These are phyloP conservation scores for Drosophila miranda DNA, from an alignment of 1,140 invertebrate genomes.

Conservation along the genomic window DNA sequence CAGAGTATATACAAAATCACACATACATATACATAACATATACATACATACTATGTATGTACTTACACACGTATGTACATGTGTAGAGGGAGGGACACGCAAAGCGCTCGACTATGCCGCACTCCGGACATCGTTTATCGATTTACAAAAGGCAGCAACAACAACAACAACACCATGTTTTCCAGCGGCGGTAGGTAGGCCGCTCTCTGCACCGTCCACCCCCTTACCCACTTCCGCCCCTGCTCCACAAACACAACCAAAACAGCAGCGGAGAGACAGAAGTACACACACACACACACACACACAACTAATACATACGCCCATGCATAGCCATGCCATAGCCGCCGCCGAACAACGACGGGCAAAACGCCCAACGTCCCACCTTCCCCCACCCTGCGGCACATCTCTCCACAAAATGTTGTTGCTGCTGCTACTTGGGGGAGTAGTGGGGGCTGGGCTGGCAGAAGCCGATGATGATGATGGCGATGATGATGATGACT, in stretches of 20 bases:
- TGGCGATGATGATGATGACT: conserved; percentile 39
- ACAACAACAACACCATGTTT: conserved; percentile 34
- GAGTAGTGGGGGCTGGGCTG: conserved; percentile 11
- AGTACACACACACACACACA: conserved; percentile 13
- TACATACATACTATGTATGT: not conserved
- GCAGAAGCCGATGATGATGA: conserved; percentile 29
- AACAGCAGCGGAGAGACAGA: no score
- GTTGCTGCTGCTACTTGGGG: conserved; percentile 43
- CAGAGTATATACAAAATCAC: conserved; percentile 11
- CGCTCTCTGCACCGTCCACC: conserved; percentile 33
- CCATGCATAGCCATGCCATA: conserved; percentile 43
- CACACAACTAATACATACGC: conserved; percentile 19
- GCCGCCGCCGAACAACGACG: conserved; percentile 41
- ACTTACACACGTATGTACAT: not conserved
- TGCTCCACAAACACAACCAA: conserved; percentile 5
- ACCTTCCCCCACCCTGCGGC: conserved; percentile 26
- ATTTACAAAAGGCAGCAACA: conserved; percentile 64
- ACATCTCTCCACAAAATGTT: conserved; percentile 33
- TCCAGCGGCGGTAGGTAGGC: conserved; percentile 48
- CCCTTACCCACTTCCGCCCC: conserved; percentile 8
- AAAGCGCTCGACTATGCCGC: conserved; percentile 67
- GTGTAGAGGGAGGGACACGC: conserved; percentile 41
- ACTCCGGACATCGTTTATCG: conserved; percentile 76
- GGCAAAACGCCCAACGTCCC: conserved; percentile 42
- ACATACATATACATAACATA: conserved; percentile 6